Percentiles rank a stretch among this genome's conserved stretches.
Conservation (phyloP, 2,888 invertebrate genomes). For the Acleris literana region DNA sequence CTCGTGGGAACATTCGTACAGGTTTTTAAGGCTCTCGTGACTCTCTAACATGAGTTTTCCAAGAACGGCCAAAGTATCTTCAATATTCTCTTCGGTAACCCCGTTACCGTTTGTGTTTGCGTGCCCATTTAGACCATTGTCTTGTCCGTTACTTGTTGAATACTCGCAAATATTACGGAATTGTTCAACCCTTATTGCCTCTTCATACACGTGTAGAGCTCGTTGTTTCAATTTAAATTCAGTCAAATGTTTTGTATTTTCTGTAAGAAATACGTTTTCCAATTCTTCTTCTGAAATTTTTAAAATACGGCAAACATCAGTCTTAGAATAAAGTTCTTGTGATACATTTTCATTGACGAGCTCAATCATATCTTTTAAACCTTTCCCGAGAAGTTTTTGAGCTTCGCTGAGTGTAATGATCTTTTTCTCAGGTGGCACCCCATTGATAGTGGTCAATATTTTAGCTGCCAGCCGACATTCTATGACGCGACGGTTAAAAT, state of each 20-base stretch:
- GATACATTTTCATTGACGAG: conserved; percentile 86
- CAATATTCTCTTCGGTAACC: conserved; percentile 46
- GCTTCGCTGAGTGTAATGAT: conserved; percentile 88
- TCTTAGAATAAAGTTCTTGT: conserved; percentile 86
- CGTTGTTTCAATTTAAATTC: conserved; percentile 92
- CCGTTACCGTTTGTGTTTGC: conserved; percentile 31
- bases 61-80: conserved; percentile 80
- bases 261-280: conserved; percentile 70
- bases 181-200: conserved; percentile 92
- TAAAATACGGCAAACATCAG: conserved; percentile 86
- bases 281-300: conserved; percentile 85
- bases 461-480: conserved; percentile 97
- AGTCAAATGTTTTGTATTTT: conserved; percentile 85
- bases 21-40: conserved; percentile 91
- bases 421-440: conserved; percentile 84
- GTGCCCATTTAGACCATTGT: conserved; percentile 50
- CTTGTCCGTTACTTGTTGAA: conserved; percentile 55
- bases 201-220: conserved; percentile 95
- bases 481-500: conserved; percentile 96
- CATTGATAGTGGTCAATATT: conserved; percentile 77
- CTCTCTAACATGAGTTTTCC: conserved; percentile 95
- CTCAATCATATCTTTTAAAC: conserved; percentile 87
- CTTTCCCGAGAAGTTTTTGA: conserved; percentile 86
- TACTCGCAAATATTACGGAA: conserved; percentile 87
- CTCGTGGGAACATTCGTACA: conserved; percentile 97